Evolutionary conservation across 2,797 vertebrate genomes (phyloP), one percentile per base, ranked within the genome.

Genomic region (Phyllotis vaccarum): DNA sequence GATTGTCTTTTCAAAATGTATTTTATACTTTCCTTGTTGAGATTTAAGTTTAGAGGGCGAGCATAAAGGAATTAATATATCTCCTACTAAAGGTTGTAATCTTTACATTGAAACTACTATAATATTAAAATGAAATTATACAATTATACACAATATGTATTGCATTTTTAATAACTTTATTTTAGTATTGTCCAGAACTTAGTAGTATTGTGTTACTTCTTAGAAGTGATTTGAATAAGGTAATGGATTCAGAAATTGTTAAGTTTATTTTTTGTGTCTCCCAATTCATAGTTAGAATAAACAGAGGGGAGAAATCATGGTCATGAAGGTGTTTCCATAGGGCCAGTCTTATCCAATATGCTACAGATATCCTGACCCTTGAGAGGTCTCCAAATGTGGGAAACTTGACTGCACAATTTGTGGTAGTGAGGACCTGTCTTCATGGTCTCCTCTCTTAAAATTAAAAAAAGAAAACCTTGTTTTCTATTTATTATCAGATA

Each of bases 201-300:
- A 93, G 22, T 37, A 78, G 27, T 72, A 46, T 70, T 93, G 19
- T 87, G 34, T 86, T 90, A 82, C 27, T 94, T 93, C 34, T 90
- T 46, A 93, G 78, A 94, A 91, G 22, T 95, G 13, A 93, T 89
- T 90, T 83, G 43, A 90, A 75, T 86, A 7, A 43, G 19, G 78
- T 27, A 81, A 3, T 89, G 24, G n/a, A 66, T 95, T 89, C 72
- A 58, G 46, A 94, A 94, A 89, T 70, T 78, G 40, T 34, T 66
- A 70, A 87, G 46, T 80, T 90, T 92, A 54, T 93, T 54, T 95
- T 49, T 70, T 3, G 74, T 94, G 27, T 68, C 0, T 94, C 60
- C 10, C 75, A 72, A 72, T 40, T 91, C 89, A 29, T 58, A 93
- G n/a, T 24, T 72, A 24, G 21, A 19, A 1, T 78, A 58, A 43